Conservation (phyloP, 1,140 invertebrate species). For the Conus ventricosus region DNA sequence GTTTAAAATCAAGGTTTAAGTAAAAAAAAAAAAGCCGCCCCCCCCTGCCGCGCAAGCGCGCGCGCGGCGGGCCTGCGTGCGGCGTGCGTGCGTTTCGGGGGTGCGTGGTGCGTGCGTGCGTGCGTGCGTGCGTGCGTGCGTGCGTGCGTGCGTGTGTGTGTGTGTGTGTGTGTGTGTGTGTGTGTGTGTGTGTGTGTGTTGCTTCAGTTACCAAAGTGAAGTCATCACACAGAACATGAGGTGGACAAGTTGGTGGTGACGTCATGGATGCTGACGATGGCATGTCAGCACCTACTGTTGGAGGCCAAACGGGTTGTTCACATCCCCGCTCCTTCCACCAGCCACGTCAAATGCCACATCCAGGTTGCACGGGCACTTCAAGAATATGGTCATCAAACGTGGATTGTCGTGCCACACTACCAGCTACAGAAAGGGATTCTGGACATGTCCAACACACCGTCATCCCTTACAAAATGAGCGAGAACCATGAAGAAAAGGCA, state of each 20-base stretch:
- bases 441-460: constrained; percentile 8
- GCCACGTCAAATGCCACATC: constrained; percentile 24
- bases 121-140: too few relatives aligned
- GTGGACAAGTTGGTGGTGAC: neutral
- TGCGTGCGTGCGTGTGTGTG: neutral
- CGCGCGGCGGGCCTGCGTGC: too few relatives aligned
- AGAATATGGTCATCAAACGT: constrained; percentile 27
- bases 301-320: constrained; percentile 27
- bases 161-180: constrained; percentile 14
- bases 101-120: too few relatives aligned
- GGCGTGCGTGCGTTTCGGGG: too few relatives aligned
- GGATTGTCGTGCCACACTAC: constrained; percentile 14
- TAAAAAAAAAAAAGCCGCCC: too few relatives aligned
- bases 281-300: neutral
- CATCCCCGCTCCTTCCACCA: constrained; percentile 21
- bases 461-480: constrained; percentile 13
- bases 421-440: neutral
- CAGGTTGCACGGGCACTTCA: constrained; percentile 30
- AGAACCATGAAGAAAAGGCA: neutral
- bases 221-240: neutral
- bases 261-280: neutral
- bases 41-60: too few relatives aligned
- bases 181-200: neutral
- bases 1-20: too few relatives aligned
- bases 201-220: neutral